Evolutionary conservation across 2,797 vertebrate genomes (phyloP).

Genomic region (Smutsia gigantea): DNA sequence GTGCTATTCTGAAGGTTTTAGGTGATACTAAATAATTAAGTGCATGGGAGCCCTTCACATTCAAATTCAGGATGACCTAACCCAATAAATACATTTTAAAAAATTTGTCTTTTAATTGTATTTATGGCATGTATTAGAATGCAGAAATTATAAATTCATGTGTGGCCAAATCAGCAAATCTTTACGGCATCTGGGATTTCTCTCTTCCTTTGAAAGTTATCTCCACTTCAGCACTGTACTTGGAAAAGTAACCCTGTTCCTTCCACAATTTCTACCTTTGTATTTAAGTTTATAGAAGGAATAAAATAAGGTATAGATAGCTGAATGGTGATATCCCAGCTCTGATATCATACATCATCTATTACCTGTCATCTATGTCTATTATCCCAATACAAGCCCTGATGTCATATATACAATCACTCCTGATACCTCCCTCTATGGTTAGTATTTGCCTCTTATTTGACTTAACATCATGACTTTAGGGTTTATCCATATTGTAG

Average conservation of each 20-base stretch:
- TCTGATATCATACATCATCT: not conserved
- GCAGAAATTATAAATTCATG: not conserved
- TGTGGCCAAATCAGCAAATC: not conserved
- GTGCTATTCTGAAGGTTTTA: fast-evolving
- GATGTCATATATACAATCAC: too few species aligned
- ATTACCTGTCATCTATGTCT: too few species aligned
- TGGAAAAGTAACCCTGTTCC: not conserved
- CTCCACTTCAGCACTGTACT: not conserved
- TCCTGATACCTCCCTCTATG: too few species aligned
- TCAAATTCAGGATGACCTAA: not conserved
- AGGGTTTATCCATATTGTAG: not conserved
- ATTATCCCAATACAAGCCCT: too few species aligned
- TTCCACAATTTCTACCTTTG: not conserved
- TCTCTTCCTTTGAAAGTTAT: not conserved
- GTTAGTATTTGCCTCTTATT: too few species aligned
- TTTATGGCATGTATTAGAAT: not conserved
- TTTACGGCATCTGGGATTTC: fast-evolving
- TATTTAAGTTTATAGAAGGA: not conserved
- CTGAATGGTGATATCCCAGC: not conserved
- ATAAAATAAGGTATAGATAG: not conserved
- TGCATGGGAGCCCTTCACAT: too few species aligned
- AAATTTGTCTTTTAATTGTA: not conserved
- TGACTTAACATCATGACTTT: not conserved
- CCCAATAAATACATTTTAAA: not conserved
- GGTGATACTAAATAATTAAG: too few species aligned